phyloP scores from a whole-genome alignment of 2,113 vertebrate species.

The Halcyon malimbica region DNA sequence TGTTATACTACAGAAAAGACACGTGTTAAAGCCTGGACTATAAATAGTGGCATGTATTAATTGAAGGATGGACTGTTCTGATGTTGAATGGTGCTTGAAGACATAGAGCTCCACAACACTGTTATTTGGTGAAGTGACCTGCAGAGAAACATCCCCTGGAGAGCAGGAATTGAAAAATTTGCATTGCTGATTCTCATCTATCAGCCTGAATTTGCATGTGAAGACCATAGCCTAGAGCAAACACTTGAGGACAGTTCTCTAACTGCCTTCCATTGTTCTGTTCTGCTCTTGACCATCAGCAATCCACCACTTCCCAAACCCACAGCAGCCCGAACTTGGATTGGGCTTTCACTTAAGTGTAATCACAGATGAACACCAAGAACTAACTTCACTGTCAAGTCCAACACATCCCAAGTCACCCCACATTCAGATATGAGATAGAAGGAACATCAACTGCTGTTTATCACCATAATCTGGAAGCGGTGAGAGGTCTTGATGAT shows the following conservation, averaged over 20 bases:
- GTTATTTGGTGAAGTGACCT: background rate
- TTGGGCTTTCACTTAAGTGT: background rate
- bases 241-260: background rate
- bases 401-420: background rate
- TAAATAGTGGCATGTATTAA: background rate
- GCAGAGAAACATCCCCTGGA: background rate
- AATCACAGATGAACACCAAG: background rate
- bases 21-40: background rate
- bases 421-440: background rate
- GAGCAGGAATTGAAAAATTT: background rate
- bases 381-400: background rate
- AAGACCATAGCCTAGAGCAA: background rate
- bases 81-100: background rate
- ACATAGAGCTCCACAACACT: background rate
- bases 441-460: background rate
- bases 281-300: background rate
- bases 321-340: background rate
- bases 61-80: background rate
- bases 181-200: background rate
- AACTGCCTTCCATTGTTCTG: background rate
- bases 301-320: background rate
- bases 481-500: background rate
- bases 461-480: background rate
- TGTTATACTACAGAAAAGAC: background rate
- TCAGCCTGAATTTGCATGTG: background rate